Conservation (phyloP, 2,888 invertebrate species). For the Strigamia transsilvanica region DNA sequence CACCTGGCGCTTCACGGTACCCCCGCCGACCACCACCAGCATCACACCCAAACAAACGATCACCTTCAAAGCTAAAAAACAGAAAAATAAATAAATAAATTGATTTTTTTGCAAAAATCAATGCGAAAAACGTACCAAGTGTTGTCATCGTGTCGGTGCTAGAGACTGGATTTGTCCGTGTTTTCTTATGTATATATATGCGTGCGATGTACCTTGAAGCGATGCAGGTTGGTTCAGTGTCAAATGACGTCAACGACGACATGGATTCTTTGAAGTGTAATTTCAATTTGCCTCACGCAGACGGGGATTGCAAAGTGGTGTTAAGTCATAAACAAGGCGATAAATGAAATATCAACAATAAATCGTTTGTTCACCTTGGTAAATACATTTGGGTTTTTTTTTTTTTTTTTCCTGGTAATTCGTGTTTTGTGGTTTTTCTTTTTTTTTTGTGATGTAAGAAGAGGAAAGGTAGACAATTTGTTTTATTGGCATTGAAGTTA, state of each 20-base stretch:
- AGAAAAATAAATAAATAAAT: background rate
- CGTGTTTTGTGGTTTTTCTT: too few species aligned
- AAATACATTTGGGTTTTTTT: too few species aligned
- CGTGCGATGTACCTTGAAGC: conserved; percentile 3
- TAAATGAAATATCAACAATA: background rate
- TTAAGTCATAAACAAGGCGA: background rate
- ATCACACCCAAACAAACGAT: background rate
- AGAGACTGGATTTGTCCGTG: background rate
- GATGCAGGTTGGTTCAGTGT: conserved; percentile 2
- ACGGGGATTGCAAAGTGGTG: background rate
- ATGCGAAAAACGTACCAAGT: background rate
- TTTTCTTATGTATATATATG: conserved; percentile 9
- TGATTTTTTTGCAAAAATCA: background rate
- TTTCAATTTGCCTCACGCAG: background rate
- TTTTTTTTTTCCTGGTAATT: too few species aligned
- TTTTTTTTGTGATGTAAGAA: too few species aligned
- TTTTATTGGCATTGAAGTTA: background rate
- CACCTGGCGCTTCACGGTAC: background rate
- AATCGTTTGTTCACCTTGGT: too few species aligned
- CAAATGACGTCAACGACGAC: conserved; percentile 8
- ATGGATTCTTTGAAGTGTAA: background rate
- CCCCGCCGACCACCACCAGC: background rate
- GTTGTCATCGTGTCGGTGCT: background rate
- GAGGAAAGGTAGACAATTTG: too few species aligned
- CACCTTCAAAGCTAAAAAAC: background rate